Evolutionary conservation across 2,888 invertebrate genomes (phyloP).

Genomic region (Nysson spinosus): DNA sequence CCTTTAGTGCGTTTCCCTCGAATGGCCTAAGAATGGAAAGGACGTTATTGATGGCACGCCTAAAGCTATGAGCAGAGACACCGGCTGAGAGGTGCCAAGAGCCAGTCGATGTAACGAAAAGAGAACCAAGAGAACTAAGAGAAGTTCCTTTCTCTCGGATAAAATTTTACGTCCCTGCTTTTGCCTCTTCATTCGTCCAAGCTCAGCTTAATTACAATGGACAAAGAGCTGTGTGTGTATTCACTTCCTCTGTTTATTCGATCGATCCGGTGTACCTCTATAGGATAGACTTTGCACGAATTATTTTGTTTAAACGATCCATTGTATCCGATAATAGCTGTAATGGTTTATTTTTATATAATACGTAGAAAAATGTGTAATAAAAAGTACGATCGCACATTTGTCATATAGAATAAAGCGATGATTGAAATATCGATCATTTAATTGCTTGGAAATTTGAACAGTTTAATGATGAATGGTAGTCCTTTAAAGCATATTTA

Average conservation of each 20-base stretch:
- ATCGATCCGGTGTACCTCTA: conserved; percentile 39
- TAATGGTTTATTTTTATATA: too few relatives aligned
- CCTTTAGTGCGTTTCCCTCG: conserved; percentile 34
- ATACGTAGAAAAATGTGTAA: background rate
- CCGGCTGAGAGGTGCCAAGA: conserved; percentile 23
- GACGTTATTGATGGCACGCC: conserved; percentile 65
- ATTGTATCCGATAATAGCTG: conserved; percentile 25
- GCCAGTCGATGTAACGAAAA: conserved; percentile 14
- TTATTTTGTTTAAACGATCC: conserved; percentile 34
- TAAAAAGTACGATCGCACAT: too few relatives aligned
- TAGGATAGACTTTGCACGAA: conserved; percentile 1
- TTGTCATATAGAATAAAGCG: too few relatives aligned
- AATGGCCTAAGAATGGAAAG: conserved; percentile 43
- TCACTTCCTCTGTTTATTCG: conserved; percentile 34
- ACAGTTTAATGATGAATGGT: too few relatives aligned
- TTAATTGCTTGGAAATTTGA: too few relatives aligned
- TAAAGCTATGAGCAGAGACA: conserved; percentile 32
- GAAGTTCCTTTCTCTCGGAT: conserved; percentile 19
- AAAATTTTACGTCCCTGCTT: conserved; percentile 36
- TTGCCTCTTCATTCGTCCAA: conserved; percentile 17
- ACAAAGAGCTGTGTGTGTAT: conserved; percentile 19
- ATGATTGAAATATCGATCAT: too few relatives aligned
- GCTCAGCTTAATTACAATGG: conserved; percentile 24
- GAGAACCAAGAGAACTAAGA: conserved; percentile 32
- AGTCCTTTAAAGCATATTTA: too few relatives aligned